These are phyloP conservation scores for rat (Rattus norvegicus) DNA, from an alignment of 2,113 vertebrate genomes.

Conservation along the genomic window DNA sequence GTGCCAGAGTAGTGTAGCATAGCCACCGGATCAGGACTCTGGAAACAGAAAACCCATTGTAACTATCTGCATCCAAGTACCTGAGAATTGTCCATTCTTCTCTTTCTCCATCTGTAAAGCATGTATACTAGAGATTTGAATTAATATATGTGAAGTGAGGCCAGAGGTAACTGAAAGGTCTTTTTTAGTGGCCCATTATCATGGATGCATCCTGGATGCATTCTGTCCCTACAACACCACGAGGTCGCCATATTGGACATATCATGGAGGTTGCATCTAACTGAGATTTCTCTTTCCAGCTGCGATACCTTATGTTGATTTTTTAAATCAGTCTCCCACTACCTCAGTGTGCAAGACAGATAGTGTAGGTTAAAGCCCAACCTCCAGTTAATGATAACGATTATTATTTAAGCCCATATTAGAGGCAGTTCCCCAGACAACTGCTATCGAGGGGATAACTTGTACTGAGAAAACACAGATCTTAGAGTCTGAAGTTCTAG, in stretches of 20 bases:
- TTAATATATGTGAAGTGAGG: neutral
- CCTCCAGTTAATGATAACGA: neutral
- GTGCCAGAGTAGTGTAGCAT: neutral
- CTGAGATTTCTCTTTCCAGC: neutral
- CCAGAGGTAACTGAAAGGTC: no score
- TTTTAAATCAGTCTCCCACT: neutral
- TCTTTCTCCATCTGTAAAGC: neutral
- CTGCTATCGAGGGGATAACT: neutral
- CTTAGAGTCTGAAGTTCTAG: neutral
- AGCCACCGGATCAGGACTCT: neutral
- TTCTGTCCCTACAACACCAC: neutral
- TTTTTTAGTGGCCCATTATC: neutral
- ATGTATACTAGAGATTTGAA: neutral
- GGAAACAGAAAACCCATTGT: neutral
- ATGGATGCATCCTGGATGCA: neutral
- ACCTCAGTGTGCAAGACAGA: neutral
- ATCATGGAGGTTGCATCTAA: neutral
- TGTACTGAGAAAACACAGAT: neutral
- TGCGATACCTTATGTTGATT: neutral
- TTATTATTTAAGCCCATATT: neutral
- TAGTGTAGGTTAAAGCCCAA: neutral
- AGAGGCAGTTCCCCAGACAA: neutral
- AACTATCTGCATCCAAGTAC: neutral
- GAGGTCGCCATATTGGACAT: neutral
- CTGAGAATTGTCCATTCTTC: neutral